Evolutionary conservation across 1,140 invertebrate species (phyloP), one percentile per base, ranked within the genome.

Genomic region (Brachionus angularis): DNA sequence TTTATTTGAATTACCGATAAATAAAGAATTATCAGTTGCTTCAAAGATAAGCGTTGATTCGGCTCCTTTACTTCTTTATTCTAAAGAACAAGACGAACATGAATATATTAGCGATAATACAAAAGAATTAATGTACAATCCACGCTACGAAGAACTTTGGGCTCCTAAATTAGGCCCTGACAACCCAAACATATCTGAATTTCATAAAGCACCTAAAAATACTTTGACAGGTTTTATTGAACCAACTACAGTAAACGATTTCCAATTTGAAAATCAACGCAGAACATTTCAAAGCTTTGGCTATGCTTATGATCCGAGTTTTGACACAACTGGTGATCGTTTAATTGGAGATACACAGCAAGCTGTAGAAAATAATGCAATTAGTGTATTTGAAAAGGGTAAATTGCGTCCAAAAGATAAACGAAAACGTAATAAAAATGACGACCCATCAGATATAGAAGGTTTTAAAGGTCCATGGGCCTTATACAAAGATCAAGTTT

Each of bases 401-500:
- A 71, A 71, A 23, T 0, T 2, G n/a, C 36, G 34, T 12, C 46
- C 31, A 23, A 71, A 71, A 52, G 69, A 53, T 21, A 71, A 71
- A 33, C 16, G 50, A 27, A 55, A 71, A 42, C 39, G 44, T 23
- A 42, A 71, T 33, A 8, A 27, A 31, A 71, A 71, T 31, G 27
- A 71, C 23, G 86, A 97, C 81, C 87, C 96, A 0, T 83, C 85
- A 31, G 96, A 99, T 84, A 86, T 98, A 72, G 91, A 91, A 71
- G 94, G 93, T 5, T 98, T 95, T 79, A 82, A 94, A 2, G 96
- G 96, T 0, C 96, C 96, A 0, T 99, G 96, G 96, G 95, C 91
- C 67, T 89, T 89, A 67, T 99, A 87, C 84, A 85, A 88, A 14
- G 91, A 96, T 83, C 95, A 99, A 83, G 85, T 89, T 76, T 87